phyloP scores from a whole-genome alignment of 1,140 invertebrate species.

The Dolichoris vasculosae region DNA sequence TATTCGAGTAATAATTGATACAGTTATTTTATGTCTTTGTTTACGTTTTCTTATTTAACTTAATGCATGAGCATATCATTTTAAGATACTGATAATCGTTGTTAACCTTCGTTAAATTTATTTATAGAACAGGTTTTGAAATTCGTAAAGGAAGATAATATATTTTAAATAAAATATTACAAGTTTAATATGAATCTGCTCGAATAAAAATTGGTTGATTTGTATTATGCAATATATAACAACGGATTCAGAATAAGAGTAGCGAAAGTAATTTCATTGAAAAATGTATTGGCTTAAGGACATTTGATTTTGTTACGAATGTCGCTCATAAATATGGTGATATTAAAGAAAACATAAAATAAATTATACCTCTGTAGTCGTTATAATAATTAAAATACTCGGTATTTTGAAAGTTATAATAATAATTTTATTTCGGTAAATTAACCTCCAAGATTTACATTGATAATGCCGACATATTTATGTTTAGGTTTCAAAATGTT shows the following conservation, averaged over 20 bases:
- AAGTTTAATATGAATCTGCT: neutral
- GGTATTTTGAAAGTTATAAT: too few relatives aligned
- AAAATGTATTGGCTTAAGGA: neutral
- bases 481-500: too few relatives aligned
- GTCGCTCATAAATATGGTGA: neutral
- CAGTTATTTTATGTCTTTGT: conserved; percentile 42
- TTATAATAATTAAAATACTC: too few relatives aligned
- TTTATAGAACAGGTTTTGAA: conserved; percentile 33
- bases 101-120: neutral
- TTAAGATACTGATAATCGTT: conserved; percentile 29
- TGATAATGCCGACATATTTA: too few relatives aligned
- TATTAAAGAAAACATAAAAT: neutral
- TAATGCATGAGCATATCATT: neutral
- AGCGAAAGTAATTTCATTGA: neutral
- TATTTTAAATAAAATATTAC: neutral
- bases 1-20: conserved; percentile 45
- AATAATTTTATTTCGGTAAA: too few relatives aligned
- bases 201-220: neutral
- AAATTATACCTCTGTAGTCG: neutral
- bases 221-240: neutral
- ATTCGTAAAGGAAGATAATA: neutral
- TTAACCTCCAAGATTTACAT: too few relatives aligned
- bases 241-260: neutral
- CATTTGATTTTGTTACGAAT: neutral
- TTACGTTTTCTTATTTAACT: conserved; percentile 24